Percentiles rank a stretch among this genome's conserved stretches.
Conservation (phyloP, 2,797 vertebrate genomes). For the Sebastes dallii region DNA sequence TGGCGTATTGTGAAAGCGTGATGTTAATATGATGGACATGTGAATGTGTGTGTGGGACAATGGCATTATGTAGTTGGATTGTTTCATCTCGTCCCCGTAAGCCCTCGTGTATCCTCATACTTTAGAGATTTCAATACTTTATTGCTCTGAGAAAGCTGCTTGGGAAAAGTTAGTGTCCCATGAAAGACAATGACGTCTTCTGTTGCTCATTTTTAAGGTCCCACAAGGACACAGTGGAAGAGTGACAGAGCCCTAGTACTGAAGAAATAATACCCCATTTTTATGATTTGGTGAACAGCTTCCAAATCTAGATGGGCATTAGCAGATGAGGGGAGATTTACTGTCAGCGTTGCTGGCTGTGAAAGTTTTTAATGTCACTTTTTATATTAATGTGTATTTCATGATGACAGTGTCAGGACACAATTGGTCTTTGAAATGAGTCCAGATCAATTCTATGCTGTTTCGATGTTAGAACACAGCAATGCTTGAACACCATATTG, state of each 20-base stretch:
- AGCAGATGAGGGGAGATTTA: conserved; percentile 38
- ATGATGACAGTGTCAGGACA: neutral
- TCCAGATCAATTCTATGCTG: conserved; percentile 1
- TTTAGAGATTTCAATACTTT: conserved; percentile 10
- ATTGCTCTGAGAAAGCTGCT: conserved; percentile 37
- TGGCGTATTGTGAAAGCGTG: neutral
- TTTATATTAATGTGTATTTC: conserved; percentile 22
- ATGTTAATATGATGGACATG: conserved; percentile 14
- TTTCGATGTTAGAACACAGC: conserved; percentile 21
- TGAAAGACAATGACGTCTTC: conserved; percentile 60
- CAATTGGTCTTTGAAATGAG: neutral
- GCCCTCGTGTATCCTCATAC: neutral
- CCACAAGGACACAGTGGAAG: conserved; percentile 35
- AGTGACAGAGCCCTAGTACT: conserved; percentile 19
- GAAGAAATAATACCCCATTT: conserved; percentile 57
- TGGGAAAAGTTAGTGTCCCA: conserved; percentile 47
- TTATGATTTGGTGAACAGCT: conserved; percentile 53
- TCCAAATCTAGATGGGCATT: conserved; percentile 34
- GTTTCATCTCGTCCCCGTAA: conserved; percentile 13
- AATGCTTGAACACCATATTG: conserved; percentile 7
- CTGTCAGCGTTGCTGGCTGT: neutral
- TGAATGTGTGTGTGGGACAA: neutral
- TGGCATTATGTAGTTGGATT: neutral
- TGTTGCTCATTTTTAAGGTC: conserved; percentile 55
- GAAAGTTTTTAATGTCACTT: conserved; percentile 18